Evolutionary conservation across 2,888 invertebrate genomes (phyloP).

Genomic region (Listrodromus nycthemerus): DNA sequence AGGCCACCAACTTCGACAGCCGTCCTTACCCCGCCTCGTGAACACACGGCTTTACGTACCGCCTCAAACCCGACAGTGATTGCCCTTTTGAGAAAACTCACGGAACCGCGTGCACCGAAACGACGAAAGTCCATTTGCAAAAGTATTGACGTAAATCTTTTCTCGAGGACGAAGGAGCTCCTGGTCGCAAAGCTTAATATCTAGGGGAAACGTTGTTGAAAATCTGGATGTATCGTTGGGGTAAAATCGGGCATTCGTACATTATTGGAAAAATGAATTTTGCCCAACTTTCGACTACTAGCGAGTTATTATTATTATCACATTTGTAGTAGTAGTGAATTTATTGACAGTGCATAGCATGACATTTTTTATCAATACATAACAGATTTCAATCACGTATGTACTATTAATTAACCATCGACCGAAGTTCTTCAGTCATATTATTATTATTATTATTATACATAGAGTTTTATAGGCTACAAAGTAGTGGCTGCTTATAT

Average conservation of each 20-base stretch:
- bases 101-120: neutral
- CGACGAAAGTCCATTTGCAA: neutral
- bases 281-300: no score
- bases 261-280: no score
- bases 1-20: constrained; percentile 59
- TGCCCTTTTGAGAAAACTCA: neutral
- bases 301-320: neutral
- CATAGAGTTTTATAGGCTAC: no score
- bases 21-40: neutral
- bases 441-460: neutral
- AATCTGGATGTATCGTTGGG: no score
- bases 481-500: neutral
- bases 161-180: neutral
- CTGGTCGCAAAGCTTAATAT: neutral
- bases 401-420: no score
- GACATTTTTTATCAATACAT: no score
- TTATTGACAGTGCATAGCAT: no score
- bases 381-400: no score
- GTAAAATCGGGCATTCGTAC: no score
- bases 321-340: no score
- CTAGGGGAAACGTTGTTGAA: no score
- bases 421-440: no score
- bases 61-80: neutral
- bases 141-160: neutral
- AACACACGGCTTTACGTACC: neutral